These are phyloP conservation scores for Nothoprocta perdicaria DNA, from an alignment of 2,113 vertebrate species.

Conservation along the genomic window DNA sequence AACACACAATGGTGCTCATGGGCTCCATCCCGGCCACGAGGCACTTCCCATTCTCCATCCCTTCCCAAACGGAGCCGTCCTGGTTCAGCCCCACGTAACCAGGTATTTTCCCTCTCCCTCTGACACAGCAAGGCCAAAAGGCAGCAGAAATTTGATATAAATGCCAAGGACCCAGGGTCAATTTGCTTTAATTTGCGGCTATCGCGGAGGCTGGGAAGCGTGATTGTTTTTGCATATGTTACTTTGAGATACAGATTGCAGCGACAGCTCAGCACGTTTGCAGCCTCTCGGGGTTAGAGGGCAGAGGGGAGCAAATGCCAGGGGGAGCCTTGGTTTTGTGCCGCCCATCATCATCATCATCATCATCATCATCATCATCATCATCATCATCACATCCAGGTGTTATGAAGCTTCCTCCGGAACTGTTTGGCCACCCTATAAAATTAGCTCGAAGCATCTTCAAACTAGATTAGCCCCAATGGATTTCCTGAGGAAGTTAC, in stretches of 20 bases:
- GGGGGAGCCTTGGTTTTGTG: too few species aligned
- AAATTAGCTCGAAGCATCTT: constrained; percentile 11
- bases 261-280: background rate
- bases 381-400: background rate
- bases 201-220: background rate
- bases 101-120: background rate
- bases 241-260: constrained; percentile 70
- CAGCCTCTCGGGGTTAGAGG: constrained; percentile 49
- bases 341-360: background rate
- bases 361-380: background rate
- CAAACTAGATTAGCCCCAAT: constrained; percentile 16
- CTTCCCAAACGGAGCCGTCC: background rate
- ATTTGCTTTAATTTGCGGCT: constrained; percentile 59
- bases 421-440: background rate
- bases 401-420: background rate
- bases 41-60: background rate
- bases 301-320: background rate
- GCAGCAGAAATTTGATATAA: constrained; percentile 4
- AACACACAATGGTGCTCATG: background rate
- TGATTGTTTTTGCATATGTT: constrained; percentile 49
- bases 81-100: accelerated
- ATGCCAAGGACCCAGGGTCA: background rate
- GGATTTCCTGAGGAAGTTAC: constrained; percentile 13
- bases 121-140: background rate
- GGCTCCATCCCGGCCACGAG: background rate